Conservation (phyloP, 2,113 vertebrate genomes). For the Microcebus murinus region DNA sequence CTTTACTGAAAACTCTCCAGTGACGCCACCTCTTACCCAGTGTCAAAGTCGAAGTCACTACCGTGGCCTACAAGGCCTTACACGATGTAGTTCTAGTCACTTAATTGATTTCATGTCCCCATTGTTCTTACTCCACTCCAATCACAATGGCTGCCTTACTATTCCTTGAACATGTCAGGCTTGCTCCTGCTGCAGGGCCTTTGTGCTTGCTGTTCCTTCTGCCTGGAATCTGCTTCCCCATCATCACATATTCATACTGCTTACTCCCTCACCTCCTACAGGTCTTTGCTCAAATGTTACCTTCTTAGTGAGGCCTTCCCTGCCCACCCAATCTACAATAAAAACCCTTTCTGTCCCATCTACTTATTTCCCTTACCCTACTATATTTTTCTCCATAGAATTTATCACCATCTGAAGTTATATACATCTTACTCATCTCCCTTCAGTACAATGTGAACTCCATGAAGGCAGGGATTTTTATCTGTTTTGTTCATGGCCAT, state of each 20-base stretch:
- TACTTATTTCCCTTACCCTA: background rate
- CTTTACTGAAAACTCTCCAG: slow-evolving; percentile 10
- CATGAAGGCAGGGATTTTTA: background rate
- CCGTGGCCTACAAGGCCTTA: background rate
- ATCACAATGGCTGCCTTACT: background rate
- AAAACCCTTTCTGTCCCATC: background rate
- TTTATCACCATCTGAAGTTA: background rate
- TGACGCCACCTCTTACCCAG: background rate
- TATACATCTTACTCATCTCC: background rate
- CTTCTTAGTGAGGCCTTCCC: background rate
- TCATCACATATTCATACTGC: background rate
- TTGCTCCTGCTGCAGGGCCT: background rate
- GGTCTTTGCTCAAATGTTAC: slow-evolving; percentile 24
- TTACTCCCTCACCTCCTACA: background rate
- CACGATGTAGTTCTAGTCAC: background rate
- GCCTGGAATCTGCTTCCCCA: background rate
- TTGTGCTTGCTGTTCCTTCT: background rate
- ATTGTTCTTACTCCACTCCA: background rate
- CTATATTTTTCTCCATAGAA: background rate
- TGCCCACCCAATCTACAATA: background rate
- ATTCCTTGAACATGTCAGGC: background rate
- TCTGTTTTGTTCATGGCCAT: background rate
- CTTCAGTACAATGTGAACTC: background rate
- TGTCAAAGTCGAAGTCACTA: background rate
- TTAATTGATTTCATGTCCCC: background rate